Evolutionary conservation across 2,888 invertebrate species (phyloP), one percentile per base, ranked within the genome.

Genomic region (Amblyjoppa fuscipennis): DNA sequence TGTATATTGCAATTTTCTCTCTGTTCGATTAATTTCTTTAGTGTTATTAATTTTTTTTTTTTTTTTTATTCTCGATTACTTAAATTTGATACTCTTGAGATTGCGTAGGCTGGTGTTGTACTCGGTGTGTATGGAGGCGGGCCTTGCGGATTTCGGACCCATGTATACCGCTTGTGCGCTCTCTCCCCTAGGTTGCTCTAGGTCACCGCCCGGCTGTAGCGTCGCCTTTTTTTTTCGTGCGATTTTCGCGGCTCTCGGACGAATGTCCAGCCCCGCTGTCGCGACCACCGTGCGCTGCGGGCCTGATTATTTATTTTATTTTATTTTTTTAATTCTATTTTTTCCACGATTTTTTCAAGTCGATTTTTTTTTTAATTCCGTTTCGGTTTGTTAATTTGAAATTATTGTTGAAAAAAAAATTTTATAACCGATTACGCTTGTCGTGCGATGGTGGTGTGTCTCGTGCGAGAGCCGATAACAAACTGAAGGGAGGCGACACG

Each of bases 1-100:
- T 45, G 28, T 71, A 70, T 49, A 68, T 76, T 25, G n/a, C 31
- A 9, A 49, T 20, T 49, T 34, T 13, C n/a, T 66, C 31, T 69
- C 38, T 74, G 20, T 34, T 53, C 38, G 1, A 49, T 16, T 16
- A 3, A 49, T 34, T 70, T 38, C 41, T 76, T 81, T 7, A 70
- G 31, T n/a, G 1, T 16, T 49, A 3, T 49, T 49, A 4, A 1
- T 49, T 49, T 16, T 49, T 41, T 41, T 45, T 49, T 20, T 56
- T 0, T 20, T 20, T 20, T 56, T 0, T 38, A 49, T 64, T 20
- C 11, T 79, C 28, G 81, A 90, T 91, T 92, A 92, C 90, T 93
- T 93, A 80, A 92, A 92, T 84, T 92, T 91, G 87, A 90, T 92
- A 75, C 90, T 92, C 84, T 92, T 92, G 64, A 92, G 90, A 88